A percentile compares a stretch with the other conserved stretches of the same genome.
These are phyloP conservation scores for Hydractinia echinata DNA, from an alignment of 30 jellyfish, hydroid and myxozoan genomes.

Conservation along the genomic window DNA sequence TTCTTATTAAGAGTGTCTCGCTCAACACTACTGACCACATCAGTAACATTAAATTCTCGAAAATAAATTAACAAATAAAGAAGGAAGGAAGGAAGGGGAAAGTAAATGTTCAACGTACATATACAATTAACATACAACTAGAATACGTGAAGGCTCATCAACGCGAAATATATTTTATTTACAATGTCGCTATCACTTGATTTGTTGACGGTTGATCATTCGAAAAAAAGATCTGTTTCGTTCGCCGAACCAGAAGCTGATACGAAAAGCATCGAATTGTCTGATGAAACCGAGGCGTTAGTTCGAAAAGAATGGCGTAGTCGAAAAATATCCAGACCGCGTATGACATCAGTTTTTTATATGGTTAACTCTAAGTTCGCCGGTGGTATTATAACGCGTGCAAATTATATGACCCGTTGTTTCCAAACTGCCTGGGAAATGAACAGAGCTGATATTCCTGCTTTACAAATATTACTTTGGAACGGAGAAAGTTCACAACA, in stretches of 20 bases:
- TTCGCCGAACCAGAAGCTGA: background rate
- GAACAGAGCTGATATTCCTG: slow-evolving; percentile 19
- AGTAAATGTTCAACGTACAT: no score
- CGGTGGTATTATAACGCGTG: slow-evolving; percentile 43
- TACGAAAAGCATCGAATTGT: slow-evolving; percentile 8
- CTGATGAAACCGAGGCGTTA: slow-evolving; percentile 17
- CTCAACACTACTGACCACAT: no score
- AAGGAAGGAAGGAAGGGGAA: no score
- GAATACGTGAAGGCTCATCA: no score
- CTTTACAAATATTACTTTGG: slow-evolving; percentile 24
- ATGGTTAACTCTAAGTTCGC: slow-evolving; percentile 45
- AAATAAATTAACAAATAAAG: no score
- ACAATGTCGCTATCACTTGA: no score
- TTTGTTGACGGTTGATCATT: no score
- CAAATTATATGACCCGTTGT: slow-evolving; percentile 51
- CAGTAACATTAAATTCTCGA: no score
- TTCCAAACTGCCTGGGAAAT: slow-evolving; percentile 39
- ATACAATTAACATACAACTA: no score
- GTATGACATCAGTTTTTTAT: slow-evolving; percentile 42
- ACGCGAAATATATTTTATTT: no score
- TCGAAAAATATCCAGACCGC: slow-evolving; percentile 28
- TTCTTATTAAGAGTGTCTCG: no score
- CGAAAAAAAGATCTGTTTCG: slow-evolving; percentile 8
- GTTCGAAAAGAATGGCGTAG: background rate
- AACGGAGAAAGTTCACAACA: slow-evolving; percentile 30